Evolutionary conservation across 2,888 invertebrate species (phyloP).

Genomic region (Alitta virens): DNA sequence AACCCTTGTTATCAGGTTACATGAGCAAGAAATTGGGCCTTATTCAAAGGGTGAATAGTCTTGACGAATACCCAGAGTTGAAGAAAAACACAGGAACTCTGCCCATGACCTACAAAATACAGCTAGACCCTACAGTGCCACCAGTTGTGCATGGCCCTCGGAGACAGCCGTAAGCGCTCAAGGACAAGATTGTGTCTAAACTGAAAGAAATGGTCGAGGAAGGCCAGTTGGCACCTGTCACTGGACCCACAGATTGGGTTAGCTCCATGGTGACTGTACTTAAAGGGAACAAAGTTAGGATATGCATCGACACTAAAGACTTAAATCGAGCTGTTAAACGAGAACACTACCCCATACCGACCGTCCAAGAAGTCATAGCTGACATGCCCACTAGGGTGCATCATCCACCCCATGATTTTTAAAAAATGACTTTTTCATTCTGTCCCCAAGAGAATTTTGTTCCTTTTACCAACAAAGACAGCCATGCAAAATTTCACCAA

Average conservation of each 20-base stretch:
- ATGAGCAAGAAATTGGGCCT: too few species aligned
- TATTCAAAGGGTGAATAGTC: too few species aligned
- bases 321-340: not conserved
- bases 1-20: too few species aligned
- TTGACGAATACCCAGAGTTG: too few species aligned
- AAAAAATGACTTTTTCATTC: too few species aligned
- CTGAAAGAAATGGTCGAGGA: slow-evolving; percentile 1
- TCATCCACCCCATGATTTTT: too few species aligned
- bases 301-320: slow-evolving; percentile 2
- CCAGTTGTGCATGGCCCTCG: not conserved
- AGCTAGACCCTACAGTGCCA: not conserved
- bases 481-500: too few species aligned
- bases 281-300: not conserved
- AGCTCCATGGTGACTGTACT: not conserved
- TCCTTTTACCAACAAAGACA: too few species aligned
- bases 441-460: too few species aligned
- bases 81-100: not conserved
- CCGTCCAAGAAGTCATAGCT: not conserved
- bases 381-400: too few species aligned
- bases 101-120: not conserved
- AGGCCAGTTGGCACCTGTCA: not conserved
- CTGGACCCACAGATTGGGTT: slow-evolving; percentile 1
- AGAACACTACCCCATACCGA: slow-evolving; percentile 2
- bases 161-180: not conserved
- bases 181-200: not conserved